phyloP scores from a whole-genome alignment of 1,140 invertebrate genomes.

The Proctacanthus coquilletti region DNA sequence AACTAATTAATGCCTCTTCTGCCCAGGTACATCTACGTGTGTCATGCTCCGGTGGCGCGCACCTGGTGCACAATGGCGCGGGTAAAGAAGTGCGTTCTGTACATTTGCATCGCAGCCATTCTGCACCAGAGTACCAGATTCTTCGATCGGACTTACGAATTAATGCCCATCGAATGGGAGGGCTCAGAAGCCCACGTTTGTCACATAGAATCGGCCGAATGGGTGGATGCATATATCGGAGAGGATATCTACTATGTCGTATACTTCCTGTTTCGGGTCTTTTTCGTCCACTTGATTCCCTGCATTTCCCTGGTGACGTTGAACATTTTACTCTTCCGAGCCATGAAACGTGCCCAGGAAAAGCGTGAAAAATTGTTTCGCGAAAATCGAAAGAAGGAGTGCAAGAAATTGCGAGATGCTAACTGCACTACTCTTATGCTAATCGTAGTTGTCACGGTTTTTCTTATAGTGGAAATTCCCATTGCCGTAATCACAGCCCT shows the following conservation, averaged over 20 bases:
- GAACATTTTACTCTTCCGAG: constrained; percentile 72
- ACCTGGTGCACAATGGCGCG: constrained; percentile 76
- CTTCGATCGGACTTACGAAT: constrained; percentile 42
- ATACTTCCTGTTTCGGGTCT: constrained; percentile 72
- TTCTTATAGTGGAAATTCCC: constrained; percentile 80
- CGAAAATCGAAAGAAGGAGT: constrained; percentile 72
- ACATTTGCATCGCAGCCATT: constrained; percentile 56
- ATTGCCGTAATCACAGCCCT: constrained; percentile 73
- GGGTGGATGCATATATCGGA: constrained; percentile 47
- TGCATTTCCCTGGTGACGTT: constrained; percentile 78
- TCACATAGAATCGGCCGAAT: constrained; percentile 38
- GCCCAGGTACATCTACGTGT: constrained; percentile 69
- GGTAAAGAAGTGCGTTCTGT: constrained; percentile 58
- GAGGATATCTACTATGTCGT: constrained; percentile 59
- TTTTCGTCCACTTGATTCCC: constrained; percentile 81
- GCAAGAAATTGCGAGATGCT: constrained; percentile 63
- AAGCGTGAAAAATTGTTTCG: constrained; percentile 66
- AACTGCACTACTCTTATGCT: constrained; percentile 91
- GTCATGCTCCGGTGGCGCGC: constrained; percentile 67
- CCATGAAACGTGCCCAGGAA: constrained; percentile 65
- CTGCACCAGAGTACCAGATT: constrained; percentile 66
- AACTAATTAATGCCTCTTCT: constrained; percentile 5
- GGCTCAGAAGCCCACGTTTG: constrained; percentile 42
- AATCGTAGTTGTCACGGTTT: constrained; percentile 86
- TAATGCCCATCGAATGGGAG: constrained; percentile 42